Conservation (phyloP, 2,113 vertebrate species). For the Ophthalmolycus amberensis region DNA sequence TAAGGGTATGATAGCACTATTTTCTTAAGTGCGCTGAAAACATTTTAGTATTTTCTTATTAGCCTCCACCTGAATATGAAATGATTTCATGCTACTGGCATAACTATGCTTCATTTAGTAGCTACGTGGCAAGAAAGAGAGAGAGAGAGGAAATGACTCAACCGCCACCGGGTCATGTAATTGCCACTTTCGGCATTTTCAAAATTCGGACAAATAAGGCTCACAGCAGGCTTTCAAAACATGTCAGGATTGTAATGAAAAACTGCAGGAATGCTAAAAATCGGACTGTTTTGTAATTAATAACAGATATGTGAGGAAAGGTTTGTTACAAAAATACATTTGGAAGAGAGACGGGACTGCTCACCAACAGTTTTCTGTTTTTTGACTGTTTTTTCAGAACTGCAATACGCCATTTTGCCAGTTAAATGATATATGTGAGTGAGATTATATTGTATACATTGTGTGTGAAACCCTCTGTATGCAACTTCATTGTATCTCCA, state of each 20-base stretch:
- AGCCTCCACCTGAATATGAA: not conserved
- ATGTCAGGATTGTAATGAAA: not conserved
- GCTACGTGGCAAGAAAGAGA: not conserved
- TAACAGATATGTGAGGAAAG: not conserved
- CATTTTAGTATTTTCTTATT: conserved; percentile 6
- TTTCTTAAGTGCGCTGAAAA: not conserved
- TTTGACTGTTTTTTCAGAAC: not conserved
- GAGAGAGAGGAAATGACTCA: not conserved
- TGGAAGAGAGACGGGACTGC: not conserved
- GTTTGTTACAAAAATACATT: not conserved
- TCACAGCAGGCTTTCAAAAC: conserved; percentile 9
- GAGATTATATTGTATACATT: not conserved
- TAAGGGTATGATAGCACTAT: conserved; percentile 1
- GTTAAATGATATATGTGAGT: not conserved
- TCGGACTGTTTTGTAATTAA: not conserved
- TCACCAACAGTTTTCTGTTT: not conserved
- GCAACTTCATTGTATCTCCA: not conserved
- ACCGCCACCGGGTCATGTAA: conserved; percentile 19
- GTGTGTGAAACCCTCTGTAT: not conserved
- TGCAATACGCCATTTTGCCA: not conserved
- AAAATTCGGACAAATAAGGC: conserved; percentile 1
- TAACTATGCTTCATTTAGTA: conserved; percentile 12
- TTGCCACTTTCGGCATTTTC: conserved; percentile 17
- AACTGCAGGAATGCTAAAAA: not conserved
- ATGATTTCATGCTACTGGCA: conserved; percentile 20